Evolutionary conservation across 2,888 invertebrate genomes (phyloP).

Genomic region (Tineola bisselliella): DNA sequence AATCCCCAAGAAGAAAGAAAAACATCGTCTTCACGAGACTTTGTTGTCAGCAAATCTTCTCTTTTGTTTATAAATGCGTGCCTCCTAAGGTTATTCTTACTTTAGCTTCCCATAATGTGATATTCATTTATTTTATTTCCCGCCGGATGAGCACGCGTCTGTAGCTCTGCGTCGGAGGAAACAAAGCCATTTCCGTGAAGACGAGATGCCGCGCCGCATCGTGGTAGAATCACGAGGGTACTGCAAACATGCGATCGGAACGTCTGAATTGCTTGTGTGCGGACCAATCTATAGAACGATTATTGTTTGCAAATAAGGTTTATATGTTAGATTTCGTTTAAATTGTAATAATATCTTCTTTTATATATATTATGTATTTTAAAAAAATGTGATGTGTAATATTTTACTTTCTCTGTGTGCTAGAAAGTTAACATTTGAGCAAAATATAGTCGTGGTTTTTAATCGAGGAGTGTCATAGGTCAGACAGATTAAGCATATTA

Average conservation of each 20-base stretch:
- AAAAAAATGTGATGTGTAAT: neutral
- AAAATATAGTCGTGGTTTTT: neutral
- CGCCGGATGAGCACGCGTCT: conserved; percentile 39
- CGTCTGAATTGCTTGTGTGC: neutral
- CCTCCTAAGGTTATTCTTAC: conserved; percentile 32
- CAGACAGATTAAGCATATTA: neutral
- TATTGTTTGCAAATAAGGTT: neutral
- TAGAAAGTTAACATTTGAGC: neutral
- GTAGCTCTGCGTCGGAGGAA: conserved; percentile 37
- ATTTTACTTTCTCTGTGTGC: neutral
- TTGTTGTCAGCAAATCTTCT: neutral
- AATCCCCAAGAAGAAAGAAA: neutral
- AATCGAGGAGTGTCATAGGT: neutral
- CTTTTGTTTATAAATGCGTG: neutral
- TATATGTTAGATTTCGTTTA: no score
- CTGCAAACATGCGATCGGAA: neutral
- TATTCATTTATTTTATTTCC: conserved; percentile 58
- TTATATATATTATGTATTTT: no score
- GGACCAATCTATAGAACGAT: neutral
- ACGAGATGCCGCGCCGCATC: conserved; percentile 22
- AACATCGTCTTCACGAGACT: neutral
- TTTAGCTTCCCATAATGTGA: conserved; percentile 37
- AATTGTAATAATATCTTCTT: no score
- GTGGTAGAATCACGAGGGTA: neutral
- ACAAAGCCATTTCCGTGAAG: conserved; percentile 57